Percentiles rank a stretch among this genome's conserved stretches.
phyloP scores from a whole-genome alignment of 37 sponge, comb jelly and placozoan genomes.

The Hormiphora californensis region DNA sequence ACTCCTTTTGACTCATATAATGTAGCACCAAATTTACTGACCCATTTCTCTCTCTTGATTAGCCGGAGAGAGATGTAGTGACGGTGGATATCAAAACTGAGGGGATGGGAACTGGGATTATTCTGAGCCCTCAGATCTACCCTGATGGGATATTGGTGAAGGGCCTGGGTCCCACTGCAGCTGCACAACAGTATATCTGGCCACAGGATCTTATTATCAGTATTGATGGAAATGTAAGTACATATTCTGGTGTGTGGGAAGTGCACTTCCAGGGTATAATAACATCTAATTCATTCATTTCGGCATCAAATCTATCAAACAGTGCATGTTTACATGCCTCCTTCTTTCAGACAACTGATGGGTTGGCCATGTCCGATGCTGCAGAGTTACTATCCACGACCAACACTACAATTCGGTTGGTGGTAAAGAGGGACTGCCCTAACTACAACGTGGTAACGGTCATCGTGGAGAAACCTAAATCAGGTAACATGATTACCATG shows the following conservation, averaged over 20 bases:
- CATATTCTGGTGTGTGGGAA: too few relatives aligned
- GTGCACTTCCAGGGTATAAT: too few relatives aligned
- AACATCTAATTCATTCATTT: too few relatives aligned
- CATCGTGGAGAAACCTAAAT: constrained; percentile 22
- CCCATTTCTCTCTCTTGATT: not conserved
- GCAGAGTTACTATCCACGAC: constrained; percentile 1
- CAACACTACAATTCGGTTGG: not conserved
- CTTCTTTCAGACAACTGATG: constrained; percentile 9
- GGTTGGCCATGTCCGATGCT: constrained; percentile 42
- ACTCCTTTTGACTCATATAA: not conserved
- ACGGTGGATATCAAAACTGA: not conserved
- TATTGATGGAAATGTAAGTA: not conserved
- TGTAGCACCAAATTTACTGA: not conserved
- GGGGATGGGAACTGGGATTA: constrained; percentile 12
- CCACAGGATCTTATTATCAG: constrained; percentile 46
- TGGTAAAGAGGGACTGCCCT: constrained; percentile 25
- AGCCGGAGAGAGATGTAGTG: not conserved
- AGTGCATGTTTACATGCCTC: too few relatives aligned
- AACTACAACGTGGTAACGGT: not conserved
- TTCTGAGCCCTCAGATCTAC: not conserved
- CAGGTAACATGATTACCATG: not conserved
- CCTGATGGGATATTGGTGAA: constrained; percentile 49
- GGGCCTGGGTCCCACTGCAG: not conserved
- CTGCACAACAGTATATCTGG: constrained; percentile 43
- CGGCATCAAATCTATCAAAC: too few relatives aligned